Evolutionary conservation across 92 coral and sea anemone genomes (phyloP).

Genomic region (Heliopora coerulea): DNA sequence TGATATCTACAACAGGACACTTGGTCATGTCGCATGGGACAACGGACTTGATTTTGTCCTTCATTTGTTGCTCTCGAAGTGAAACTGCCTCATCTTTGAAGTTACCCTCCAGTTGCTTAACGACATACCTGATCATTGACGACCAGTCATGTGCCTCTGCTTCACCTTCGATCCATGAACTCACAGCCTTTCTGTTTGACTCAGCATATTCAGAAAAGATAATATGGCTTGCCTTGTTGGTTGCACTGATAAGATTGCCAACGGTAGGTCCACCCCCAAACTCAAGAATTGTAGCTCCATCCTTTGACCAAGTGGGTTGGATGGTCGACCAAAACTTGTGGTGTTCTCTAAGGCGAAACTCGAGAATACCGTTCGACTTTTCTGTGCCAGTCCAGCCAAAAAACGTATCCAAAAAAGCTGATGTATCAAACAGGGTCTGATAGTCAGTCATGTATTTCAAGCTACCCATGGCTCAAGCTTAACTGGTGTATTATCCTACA

Average conservation of each 20-base stretch:
- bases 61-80: slow-evolving; percentile 43
- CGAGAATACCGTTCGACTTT: background rate
- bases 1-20: background rate
- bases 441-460: slow-evolving; percentile 32
- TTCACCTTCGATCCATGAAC: slow-evolving; percentile 41
- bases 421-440: slow-evolving; percentile 24
- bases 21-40: slow-evolving; percentile 52
- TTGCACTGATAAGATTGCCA: slow-evolving; percentile 50
- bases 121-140: slow-evolving; percentile 41
- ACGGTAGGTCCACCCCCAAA: slow-evolving; percentile 63
- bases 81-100: slow-evolving; percentile 14
- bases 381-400: slow-evolving; percentile 1
- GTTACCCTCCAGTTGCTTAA: slow-evolving; percentile 48
- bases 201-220: slow-evolving; percentile 58
- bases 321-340: slow-evolving; percentile 33
- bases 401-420: slow-evolving; percentile 16
- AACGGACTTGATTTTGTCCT: slow-evolving; percentile 41
- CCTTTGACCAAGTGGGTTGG: background rate
- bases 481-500: too few species aligned
- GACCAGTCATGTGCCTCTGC: slow-evolving; percentile 47
- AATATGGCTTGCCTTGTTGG: slow-evolving; percentile 43
- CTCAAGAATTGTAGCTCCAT: slow-evolving; percentile 30
- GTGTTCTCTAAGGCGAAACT: slow-evolving; percentile 3
- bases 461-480: too few species aligned
- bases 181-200: slow-evolving; percentile 46